Evolutionary conservation across 64 coral and sea anemone species (phyloP), one percentile per base, ranked within the genome.

Genomic region (Pocillopora verrucosa): DNA sequence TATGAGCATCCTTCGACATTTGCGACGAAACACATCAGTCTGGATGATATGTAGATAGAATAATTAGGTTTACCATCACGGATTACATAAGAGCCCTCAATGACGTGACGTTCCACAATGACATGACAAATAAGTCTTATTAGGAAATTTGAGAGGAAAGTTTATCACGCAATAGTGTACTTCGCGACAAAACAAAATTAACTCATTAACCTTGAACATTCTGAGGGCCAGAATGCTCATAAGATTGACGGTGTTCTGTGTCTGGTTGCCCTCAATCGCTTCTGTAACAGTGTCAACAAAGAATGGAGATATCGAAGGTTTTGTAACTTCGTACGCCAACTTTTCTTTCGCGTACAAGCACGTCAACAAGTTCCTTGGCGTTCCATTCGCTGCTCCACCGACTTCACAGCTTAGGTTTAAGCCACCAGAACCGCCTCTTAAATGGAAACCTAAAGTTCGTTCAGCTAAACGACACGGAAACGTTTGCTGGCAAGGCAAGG

Each of bases 331-430:
- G 0, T 61, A 61, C 5, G 20, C 83, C 13, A 86, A 86, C 34
- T 58, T 59, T 59, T 80, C 78, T 26, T 58, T 7, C 34, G 58
- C 58, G 38, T 77, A 77, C 13, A 88, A 75, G 11, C 45, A 59
- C 22, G 38, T 88, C 60, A 88, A 59, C 73, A 76, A 88, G 59
- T 88, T 88, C 63, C 73, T 88, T 78, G 87, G 87, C 45, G 76
- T 88, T 88, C 87, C 87, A 56, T 88, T 88, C 63, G 74, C 74
- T 63, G 74, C 74, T 65, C 74, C 74, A 77, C 87, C 87, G 26
- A 64, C 45, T 62, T 74, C 22, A 61, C 58, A 88, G 17, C 63
- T 88, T 11, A 88, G 87, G 58, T 78, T 88, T 11, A 88, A 88
- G 56, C 38, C 87, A 63, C 87, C 87, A 56, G 24, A 64, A 65